Conservation (phyloP, 1,140 invertebrate genomes). For the Trichonephila clavipes region DNA sequence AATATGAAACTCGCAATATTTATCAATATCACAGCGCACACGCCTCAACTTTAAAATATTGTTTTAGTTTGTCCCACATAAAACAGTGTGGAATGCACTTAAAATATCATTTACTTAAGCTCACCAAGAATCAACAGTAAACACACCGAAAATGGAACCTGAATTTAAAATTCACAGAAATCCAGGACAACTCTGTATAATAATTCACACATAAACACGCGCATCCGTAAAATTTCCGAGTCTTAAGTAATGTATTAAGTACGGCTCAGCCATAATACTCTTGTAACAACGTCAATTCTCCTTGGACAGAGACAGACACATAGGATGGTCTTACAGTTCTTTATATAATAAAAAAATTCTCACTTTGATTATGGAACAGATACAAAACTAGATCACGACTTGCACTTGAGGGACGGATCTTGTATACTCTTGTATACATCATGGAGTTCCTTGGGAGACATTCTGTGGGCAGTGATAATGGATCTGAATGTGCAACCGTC, state of each 20-base stretch:
- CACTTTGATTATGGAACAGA: conserved; percentile 32
- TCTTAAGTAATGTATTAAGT: conserved; percentile 36
- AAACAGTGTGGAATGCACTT: conserved; percentile 1
- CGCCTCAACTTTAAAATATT: neutral
- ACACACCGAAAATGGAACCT: neutral
- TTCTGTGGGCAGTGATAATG: conserved; percentile 77
- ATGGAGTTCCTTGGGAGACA: conserved; percentile 73
- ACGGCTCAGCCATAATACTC: conserved; percentile 1
- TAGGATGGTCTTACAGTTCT: neutral
- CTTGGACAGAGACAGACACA: conserved; percentile 1
- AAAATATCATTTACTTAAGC: neutral
- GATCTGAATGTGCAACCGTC: conserved; percentile 73
- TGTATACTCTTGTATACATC: conserved; percentile 69
- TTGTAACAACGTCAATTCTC: neutral
- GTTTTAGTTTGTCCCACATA: neutral
- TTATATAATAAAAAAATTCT: neutral
- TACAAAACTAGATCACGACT: conserved; percentile 52
- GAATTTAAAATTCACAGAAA: neutral
- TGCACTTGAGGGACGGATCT: conserved; percentile 76
- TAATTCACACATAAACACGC: neutral
- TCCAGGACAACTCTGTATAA: conserved; percentile 2
- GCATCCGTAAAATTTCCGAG: neutral
- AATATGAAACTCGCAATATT: neutral
- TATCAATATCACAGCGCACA: neutral
- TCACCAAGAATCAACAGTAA: neutral